Evolutionary conservation across 1,140 invertebrate species (phyloP).

Genomic region (Saccostrea cuccullata): DNA sequence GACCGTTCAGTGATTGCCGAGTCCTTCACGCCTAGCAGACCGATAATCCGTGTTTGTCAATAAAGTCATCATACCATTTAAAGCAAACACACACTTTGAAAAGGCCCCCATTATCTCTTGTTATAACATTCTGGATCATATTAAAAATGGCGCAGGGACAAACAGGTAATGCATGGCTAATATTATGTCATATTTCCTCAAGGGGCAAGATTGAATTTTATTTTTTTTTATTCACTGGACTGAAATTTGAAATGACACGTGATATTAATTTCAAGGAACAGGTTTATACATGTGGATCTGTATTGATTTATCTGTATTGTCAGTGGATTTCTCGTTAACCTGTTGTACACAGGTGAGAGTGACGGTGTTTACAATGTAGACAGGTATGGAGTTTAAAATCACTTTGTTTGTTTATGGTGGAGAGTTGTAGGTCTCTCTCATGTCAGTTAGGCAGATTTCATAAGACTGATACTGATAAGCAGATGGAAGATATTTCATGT

Average conservation of each 20-base stretch:
- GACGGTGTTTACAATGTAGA: not conserved
- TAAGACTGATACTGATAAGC: not conserved
- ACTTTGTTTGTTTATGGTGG: not conserved
- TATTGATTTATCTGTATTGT: slow-evolving; percentile 4
- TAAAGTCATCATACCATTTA: slow-evolving; percentile 31
- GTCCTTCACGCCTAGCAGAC: not conserved
- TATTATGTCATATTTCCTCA: not conserved
- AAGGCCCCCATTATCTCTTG: not conserved
- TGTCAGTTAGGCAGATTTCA: not conserved
- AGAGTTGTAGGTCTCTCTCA: not conserved
- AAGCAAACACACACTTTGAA: slow-evolving; percentile 22
- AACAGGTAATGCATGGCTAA: slow-evolving; percentile 1
- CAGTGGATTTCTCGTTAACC: not conserved
- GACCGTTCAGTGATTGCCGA: not conserved
- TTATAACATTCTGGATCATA: slow-evolving; percentile 16
- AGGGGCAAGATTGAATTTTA: not conserved
- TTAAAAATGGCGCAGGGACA: slow-evolving; percentile 21
- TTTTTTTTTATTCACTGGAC: not conserved
- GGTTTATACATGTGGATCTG: not conserved
- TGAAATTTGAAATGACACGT: slow-evolving; percentile 3
- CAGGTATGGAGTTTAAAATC: not conserved
- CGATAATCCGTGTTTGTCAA: slow-evolving; percentile 5
- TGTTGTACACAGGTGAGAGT: not conserved
- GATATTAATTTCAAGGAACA: not conserved
- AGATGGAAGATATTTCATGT: not conserved